Conservation (phyloP, 2,797 vertebrate genomes). For the Ceryle rudis region DNA sequence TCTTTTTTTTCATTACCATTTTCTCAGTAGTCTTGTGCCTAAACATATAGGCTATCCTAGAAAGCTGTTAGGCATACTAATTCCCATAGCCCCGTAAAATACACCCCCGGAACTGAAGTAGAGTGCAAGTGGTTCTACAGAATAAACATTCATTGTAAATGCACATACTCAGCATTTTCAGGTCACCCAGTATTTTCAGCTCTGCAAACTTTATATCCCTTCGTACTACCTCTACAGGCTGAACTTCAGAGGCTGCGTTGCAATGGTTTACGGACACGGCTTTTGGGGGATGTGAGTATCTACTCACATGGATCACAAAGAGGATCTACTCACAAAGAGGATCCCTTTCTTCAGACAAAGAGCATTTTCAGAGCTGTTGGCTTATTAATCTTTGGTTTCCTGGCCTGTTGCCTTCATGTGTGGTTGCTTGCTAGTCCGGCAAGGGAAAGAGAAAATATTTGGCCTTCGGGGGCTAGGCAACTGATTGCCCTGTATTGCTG, state of each 20-base stretch:
- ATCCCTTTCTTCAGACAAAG: neutral
- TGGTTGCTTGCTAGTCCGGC: conserved; percentile 31
- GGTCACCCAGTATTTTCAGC: neutral
- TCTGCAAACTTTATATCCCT: neutral
- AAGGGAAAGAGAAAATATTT: conserved; percentile 58
- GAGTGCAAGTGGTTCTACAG: neutral
- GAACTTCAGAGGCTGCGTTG: neutral
- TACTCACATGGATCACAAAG: neutral
- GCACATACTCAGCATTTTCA: neutral
- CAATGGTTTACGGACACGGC: neutral
- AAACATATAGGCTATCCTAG: neutral
- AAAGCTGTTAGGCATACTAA: neutral
- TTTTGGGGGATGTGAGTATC: neutral
- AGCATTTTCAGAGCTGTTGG: conserved; percentile 1
- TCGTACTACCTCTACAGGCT: neutral
- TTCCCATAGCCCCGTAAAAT: neutral
- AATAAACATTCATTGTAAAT: neutral
- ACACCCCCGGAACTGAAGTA: neutral
- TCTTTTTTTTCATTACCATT: neutral
- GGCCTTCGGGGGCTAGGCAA: neutral
- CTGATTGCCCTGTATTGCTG: conserved; percentile 29
- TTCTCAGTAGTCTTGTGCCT: neutral
- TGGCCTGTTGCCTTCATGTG: conserved; percentile 28
- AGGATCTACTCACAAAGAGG: neutral
- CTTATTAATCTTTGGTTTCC: neutral